phyloP scores from a whole-genome alignment of 2,888 invertebrate species.

The Diarsia rubi region DNA sequence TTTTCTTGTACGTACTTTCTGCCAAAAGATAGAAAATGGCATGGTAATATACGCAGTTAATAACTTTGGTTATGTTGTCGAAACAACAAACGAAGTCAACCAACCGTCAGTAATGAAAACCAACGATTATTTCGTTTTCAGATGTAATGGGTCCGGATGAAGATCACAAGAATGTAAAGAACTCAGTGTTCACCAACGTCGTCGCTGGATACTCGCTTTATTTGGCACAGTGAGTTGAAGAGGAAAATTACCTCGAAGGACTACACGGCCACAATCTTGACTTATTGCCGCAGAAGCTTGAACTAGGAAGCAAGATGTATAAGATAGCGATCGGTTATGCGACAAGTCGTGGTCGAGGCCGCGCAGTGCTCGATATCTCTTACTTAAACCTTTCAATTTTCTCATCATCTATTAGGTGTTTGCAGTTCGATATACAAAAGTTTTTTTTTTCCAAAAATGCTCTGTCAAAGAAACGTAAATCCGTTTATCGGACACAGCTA shows the following conservation, averaged over 20 bases:
- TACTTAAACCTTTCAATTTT: not conserved
- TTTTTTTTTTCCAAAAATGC: not conserved
- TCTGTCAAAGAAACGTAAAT: not conserved
- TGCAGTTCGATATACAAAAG: not conserved
- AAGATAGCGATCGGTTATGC: not conserved
- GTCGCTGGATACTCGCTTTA: conserved; percentile 90
- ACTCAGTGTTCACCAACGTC: conserved; percentile 91
- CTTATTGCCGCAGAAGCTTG: not conserved
- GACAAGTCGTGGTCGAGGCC: not conserved
- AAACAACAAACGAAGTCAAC: no score
- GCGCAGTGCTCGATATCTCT: not conserved
- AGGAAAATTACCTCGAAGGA: not conserved
- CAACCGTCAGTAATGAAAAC: not conserved
- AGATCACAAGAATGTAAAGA: conserved; percentile 90
- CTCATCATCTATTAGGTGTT: no score
- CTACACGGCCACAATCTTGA: not conserved
- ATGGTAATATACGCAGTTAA: not conserved
- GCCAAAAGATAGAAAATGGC: not conserved
- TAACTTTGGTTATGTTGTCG: not conserved
- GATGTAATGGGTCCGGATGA: conserved; percentile 93
- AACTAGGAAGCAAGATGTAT: not conserved
- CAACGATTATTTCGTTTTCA: conserved; percentile 67
- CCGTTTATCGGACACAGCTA: not conserved
- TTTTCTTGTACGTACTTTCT: not conserved
- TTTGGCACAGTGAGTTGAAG: conserved; percentile 88